These are phyloP conservation scores for Rallus crepitans DNA, from an alignment of 2,797 vertebrate species.

Conservation along the genomic window DNA sequence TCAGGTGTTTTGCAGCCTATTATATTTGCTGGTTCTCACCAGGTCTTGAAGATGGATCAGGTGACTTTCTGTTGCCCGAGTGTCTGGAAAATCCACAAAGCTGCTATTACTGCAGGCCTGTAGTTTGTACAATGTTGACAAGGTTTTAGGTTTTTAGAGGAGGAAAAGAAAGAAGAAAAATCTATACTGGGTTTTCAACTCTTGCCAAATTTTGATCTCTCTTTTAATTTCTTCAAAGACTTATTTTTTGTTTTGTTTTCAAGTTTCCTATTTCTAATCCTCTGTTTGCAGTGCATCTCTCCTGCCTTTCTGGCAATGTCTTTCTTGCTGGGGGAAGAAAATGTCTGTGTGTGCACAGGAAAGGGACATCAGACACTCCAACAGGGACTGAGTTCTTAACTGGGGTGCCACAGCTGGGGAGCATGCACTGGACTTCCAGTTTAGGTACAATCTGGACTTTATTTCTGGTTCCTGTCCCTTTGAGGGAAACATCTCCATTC, in stretches of 20 bases:
- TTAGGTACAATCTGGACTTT: not conserved
- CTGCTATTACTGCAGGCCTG: slow-evolving; percentile 66
- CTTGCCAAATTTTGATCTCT: not conserved
- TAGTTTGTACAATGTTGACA: slow-evolving; percentile 43
- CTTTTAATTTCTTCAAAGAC: not conserved
- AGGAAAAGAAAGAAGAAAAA: slow-evolving; percentile 25
- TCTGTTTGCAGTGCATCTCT: not conserved
- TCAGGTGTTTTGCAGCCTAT: slow-evolving; percentile 82
- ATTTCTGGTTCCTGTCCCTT: not conserved
- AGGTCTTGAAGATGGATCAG: slow-evolving; percentile 75
- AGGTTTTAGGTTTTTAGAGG: slow-evolving; percentile 19
- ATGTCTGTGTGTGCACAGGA: not conserved
- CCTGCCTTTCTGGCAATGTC: not conserved
- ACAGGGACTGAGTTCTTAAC: not conserved
- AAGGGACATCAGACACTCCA: not conserved
- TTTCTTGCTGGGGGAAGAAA: not conserved
- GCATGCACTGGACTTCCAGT: not conserved
- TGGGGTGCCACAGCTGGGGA: not conserved
- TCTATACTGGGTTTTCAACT: not conserved
- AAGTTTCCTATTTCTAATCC: not conserved
- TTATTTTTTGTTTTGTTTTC: not conserved
- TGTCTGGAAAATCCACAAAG: slow-evolving; percentile 80
- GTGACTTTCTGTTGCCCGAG: slow-evolving; percentile 79
- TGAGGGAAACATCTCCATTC: not conserved
- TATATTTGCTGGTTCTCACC: slow-evolving; percentile 79